Conservation (phyloP, 2,797 vertebrate genomes). For the Sebastes aleutianus region DNA sequence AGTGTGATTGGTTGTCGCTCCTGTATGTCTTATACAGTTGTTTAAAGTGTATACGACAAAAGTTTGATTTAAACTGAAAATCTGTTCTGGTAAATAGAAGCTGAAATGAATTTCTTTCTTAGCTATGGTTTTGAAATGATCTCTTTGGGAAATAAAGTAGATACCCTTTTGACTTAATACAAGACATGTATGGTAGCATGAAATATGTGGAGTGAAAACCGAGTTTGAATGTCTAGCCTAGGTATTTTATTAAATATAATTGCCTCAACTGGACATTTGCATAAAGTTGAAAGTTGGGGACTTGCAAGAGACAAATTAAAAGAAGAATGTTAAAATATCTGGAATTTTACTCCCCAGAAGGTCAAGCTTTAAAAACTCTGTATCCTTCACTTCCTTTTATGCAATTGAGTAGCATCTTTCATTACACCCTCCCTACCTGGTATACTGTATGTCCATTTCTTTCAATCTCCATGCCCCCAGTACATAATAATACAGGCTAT, state of each 20-base stretch:
- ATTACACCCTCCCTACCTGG: background rate
- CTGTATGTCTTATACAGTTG: background rate
- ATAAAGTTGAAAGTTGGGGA: background rate
- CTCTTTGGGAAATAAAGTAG: background rate
- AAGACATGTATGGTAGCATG: background rate
- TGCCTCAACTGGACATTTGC: background rate
- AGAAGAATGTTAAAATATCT: background rate
- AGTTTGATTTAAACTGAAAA: background rate
- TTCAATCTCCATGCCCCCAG: background rate
- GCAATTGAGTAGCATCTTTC: background rate
- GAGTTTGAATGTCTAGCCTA: background rate
- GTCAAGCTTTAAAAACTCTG: too few relatives aligned
- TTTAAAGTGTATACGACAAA: background rate
- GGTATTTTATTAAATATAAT: too few relatives aligned
- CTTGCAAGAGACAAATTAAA: background rate
- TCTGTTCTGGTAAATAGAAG: background rate
- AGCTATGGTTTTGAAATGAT: background rate
- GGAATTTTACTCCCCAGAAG: too few relatives aligned
- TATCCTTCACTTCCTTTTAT: background rate
- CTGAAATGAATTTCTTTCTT: background rate
- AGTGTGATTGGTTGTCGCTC: background rate
- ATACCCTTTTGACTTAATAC: background rate
- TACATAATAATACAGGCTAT: background rate
- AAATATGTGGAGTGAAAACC: background rate
- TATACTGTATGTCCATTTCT: background rate